These are phyloP conservation scores for Saccopteryx bilineata DNA, from an alignment of 2,113 vertebrate genomes.

Conservation along the genomic window DNA sequence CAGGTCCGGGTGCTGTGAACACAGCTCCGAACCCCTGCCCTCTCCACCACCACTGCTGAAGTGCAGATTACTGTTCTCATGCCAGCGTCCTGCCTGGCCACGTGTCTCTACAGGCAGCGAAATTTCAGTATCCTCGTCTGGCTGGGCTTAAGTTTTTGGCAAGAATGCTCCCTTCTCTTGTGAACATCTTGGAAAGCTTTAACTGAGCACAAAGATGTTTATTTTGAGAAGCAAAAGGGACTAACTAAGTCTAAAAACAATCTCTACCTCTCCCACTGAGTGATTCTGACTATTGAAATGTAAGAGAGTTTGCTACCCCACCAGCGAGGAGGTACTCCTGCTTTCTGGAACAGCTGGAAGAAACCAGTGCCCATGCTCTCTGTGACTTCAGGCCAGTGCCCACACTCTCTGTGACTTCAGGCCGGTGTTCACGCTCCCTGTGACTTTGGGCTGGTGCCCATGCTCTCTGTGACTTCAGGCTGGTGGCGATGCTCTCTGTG, in stretches of 20 bases:
- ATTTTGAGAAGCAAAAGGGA: conserved; percentile 84
- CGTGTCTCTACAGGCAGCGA: conserved; percentile 76
- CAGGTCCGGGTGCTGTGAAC: neutral
- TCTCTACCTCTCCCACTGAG: conserved; percentile 74
- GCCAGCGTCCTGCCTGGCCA: conserved; percentile 74
- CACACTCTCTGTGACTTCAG: too few relatives aligned
- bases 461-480: neutral
- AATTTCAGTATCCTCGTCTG: conserved; percentile 81
- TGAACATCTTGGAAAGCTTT: conserved; percentile 84
- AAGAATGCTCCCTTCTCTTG: conserved; percentile 76
- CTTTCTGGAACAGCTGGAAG: neutral
- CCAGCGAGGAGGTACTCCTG: neutral
- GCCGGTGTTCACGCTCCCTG: too few relatives aligned
- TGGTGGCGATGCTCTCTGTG: too few relatives aligned
- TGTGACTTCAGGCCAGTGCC: neutral
- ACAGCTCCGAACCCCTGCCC: neutral
- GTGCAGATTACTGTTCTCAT: conserved; percentile 54
- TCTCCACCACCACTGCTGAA: neutral
- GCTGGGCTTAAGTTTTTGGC: conserved; percentile 81
- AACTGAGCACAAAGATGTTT: conserved; percentile 83
- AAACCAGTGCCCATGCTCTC: neutral
- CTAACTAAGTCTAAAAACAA: conserved; percentile 80
- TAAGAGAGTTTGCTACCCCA: neutral
- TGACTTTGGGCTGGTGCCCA: too few relatives aligned
- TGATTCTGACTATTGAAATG: conserved; percentile 37